Conservation (phyloP, 2,888 invertebrate genomes). For the Stenoptilia bipunctidactyla region DNA sequence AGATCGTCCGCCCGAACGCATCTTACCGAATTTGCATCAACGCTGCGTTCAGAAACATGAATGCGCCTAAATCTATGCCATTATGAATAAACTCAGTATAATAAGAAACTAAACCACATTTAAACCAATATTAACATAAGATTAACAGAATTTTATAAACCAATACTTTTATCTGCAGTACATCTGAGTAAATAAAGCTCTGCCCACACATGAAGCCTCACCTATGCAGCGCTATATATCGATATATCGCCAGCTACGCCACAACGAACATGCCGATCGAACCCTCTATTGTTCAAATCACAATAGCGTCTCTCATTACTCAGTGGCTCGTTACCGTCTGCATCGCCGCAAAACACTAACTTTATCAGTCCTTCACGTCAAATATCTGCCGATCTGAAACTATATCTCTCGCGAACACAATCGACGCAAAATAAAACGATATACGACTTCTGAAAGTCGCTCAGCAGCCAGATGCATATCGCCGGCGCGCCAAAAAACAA, state of each 20-base stretch:
- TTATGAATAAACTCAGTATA: too few relatives aligned
- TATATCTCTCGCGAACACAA: slow-evolving; percentile 56
- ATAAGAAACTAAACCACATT: too few relatives aligned
- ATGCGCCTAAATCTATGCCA: too few relatives aligned
- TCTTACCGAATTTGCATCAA: slow-evolving; percentile 44
- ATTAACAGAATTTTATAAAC: too few relatives aligned
- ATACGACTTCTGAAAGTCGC: slow-evolving; percentile 36
- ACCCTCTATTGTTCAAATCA: slow-evolving; percentile 58
- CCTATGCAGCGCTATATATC: neutral
- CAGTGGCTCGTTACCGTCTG: slow-evolving; percentile 61
- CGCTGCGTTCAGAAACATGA: slow-evolving; percentile 21
- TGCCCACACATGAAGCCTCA: too few relatives aligned
- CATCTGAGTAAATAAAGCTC: too few relatives aligned
- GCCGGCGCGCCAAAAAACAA: slow-evolving; percentile 49
- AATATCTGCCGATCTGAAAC: slow-evolving; percentile 62
- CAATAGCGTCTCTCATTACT: slow-evolving; percentile 65
- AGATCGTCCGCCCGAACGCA: slow-evolving; percentile 37
- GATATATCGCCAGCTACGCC: neutral
- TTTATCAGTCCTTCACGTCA: slow-evolving; percentile 63
- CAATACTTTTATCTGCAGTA: too few relatives aligned
- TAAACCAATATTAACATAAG: too few relatives aligned
- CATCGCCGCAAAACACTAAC: slow-evolving; percentile 58
- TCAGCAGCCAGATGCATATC: slow-evolving; percentile 62
- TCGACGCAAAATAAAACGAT: slow-evolving; percentile 50
- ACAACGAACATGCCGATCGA: slow-evolving; percentile 58